Base-by-base conservation (phyloP, 1,140 invertebrate genomes). In the Prorops nasuta region DNA sequence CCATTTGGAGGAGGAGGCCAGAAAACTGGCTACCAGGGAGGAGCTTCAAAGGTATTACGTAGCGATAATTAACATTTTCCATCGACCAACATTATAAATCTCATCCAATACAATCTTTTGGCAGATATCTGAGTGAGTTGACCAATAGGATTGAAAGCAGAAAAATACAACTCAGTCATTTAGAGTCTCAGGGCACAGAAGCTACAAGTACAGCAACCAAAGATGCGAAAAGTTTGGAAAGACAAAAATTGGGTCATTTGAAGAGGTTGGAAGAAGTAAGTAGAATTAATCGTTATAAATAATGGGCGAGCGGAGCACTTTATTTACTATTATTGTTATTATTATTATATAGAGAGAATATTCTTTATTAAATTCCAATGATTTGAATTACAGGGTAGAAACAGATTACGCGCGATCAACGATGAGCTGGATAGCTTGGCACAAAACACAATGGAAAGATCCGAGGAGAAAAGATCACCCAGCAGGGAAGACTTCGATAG, bases 1-100 rank as follows among this genome's bases (percentile, higher is more conserved):
- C 66, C 90, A 96, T 70, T 80, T 96, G 47, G 94, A 97, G 76
- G 90, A 91, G 64, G 90, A 93, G 69, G 90, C 91, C 1, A 89
- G 91, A 75, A 87, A 81, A 69, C 80, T 89, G 44, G 86, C 87
- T n/a, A 85, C 84, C 12, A 80, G 89, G 42, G 92, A 94, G 76
- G 90, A 93, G 63, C 58, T 92, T 3, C 88, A 91, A 66, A 84
- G 88, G 56, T 88, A 88, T 69, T 37, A n/a, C 15, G 38, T 17
- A 20, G 31, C 1, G 12, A 12, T 32, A n/a, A n/a, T n/a, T n/a
- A n/a, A n/a, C n/a, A n/a, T n/a, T n/a, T n/a, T n/a, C n/a, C n/a
- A n/a, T n/a, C n/a, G n/a, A n/a, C n/a, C n/a, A n/a, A n/a, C n/a
- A n/a, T n/a, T n/a, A n/a, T n/a, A n/a, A n/a, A n/a, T n/a, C n/a